Conservation (phyloP, 2,888 invertebrate species). For the Leptinotarsa rubiginosa region DNA sequence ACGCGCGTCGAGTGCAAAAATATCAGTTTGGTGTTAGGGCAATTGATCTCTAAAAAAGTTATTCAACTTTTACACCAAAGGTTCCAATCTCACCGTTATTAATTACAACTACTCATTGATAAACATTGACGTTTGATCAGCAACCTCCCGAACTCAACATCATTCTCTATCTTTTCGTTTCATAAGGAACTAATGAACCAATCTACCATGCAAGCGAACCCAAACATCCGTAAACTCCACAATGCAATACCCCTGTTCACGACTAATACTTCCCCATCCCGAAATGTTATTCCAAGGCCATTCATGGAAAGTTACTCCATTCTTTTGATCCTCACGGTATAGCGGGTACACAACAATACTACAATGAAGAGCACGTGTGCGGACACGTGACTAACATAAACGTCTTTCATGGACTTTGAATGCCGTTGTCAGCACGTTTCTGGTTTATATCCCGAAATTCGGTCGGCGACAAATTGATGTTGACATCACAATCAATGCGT, state of each 20-base stretch:
- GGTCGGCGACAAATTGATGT: slow-evolving; percentile 31
- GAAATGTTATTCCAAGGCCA: not conserved
- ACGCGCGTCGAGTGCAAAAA: no score
- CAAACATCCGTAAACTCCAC: not conserved
- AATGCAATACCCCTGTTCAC: not conserved
- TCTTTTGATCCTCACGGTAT: slow-evolving; percentile 2
- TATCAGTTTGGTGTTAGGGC: no score
- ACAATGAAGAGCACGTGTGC: slow-evolving; percentile 38
- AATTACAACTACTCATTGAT: no score
- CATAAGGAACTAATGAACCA: slow-evolving; percentile 3
- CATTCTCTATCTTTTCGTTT: not conserved
- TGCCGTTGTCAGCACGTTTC: slow-evolving; percentile 24
- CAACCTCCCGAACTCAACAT: not conserved
- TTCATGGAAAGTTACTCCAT: slow-evolving; percentile 1
- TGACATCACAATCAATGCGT: slow-evolving; percentile 34
- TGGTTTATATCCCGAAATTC: slow-evolving; percentile 22
- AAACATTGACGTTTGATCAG: not conserved
- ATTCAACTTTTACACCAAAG: no score
- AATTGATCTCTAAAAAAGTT: no score
- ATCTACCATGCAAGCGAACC: not conserved
- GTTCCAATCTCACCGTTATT: no score
- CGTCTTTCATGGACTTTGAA: slow-evolving; percentile 29
- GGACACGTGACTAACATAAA: slow-evolving; percentile 42
- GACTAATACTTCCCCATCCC: not conserved
- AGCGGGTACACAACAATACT: slow-evolving; percentile 31